Conservation (phyloP, 2,797 vertebrate genomes). For the Cheirogaleus major region DNA sequence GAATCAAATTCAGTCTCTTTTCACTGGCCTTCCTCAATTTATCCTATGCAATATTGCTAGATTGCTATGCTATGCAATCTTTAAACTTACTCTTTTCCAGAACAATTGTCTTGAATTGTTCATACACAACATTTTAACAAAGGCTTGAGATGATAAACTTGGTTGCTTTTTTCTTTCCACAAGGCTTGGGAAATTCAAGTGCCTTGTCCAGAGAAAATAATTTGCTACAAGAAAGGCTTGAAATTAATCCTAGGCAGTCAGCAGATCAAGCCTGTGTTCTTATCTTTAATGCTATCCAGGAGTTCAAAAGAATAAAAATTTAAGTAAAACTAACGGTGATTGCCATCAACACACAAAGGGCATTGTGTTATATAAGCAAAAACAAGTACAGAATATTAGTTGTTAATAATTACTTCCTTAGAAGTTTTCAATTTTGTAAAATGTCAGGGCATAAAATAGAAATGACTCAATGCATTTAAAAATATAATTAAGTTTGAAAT, state of each 20-base stretch:
- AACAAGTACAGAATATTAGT: background rate
- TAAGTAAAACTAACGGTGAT: background rate
- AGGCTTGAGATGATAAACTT: background rate
- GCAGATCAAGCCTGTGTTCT: background rate
- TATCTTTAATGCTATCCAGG: background rate
- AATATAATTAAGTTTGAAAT: background rate
- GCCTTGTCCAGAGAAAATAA: background rate
- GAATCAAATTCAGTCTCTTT: background rate
- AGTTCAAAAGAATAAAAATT: background rate
- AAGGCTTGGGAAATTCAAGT: background rate
- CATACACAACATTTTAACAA: background rate
- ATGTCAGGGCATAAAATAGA: background rate
- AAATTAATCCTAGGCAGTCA: background rate
- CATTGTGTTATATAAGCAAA: background rate
- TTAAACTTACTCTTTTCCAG: background rate
- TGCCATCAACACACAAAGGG: background rate
- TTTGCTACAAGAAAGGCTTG: background rate
- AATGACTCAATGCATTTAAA: background rate
- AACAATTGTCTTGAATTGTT: background rate
- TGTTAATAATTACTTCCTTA: background rate
- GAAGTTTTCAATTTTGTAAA: background rate
- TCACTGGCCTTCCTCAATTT: background rate
- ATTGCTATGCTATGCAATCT: background rate
- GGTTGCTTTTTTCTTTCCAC: background rate
- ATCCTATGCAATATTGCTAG: background rate